Evolutionary conservation across 2,113 vertebrate species (phyloP).

Genomic region (Saguinus imperator): DNA sequence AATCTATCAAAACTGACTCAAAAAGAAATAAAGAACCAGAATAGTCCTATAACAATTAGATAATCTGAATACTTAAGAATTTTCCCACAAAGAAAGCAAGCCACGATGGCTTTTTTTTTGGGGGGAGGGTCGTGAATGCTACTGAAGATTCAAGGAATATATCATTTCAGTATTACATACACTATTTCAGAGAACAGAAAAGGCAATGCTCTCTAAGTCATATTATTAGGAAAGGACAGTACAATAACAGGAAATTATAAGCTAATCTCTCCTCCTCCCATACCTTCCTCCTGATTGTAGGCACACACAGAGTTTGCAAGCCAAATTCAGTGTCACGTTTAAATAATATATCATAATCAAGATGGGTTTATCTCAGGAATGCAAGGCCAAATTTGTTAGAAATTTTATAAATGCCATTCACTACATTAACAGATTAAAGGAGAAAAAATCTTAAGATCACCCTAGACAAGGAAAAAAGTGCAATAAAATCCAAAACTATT

Average conservation of each 20-base stretch:
- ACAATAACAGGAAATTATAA: background rate
- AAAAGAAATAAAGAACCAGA: background rate
- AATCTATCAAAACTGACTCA: conserved; percentile 1
- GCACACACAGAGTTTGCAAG: background rate
- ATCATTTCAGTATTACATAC: background rate
- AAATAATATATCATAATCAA: background rate
- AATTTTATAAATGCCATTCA: background rate
- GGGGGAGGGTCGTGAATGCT: background rate
- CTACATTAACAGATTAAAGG: conserved; percentile 19
- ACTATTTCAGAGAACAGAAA: conserved; percentile 26
- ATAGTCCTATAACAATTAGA: background rate
- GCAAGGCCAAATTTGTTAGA: background rate
- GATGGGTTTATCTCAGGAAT: background rate
- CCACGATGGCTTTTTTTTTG: background rate
- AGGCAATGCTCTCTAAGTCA: background rate
- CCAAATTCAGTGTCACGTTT: background rate
- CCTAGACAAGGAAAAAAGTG: conserved; percentile 3
- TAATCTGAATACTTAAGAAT: background rate
- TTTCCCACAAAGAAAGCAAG: background rate
- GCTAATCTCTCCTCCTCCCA: background rate
- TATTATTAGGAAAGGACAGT: background rate
- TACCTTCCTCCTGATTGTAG: background rate
- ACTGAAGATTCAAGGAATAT: background rate
- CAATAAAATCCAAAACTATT: background rate
- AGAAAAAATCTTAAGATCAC: conserved; percentile 18